Conservation (phyloP, 1,140 invertebrate species). For the Gonatopus flavifemur region DNA sequence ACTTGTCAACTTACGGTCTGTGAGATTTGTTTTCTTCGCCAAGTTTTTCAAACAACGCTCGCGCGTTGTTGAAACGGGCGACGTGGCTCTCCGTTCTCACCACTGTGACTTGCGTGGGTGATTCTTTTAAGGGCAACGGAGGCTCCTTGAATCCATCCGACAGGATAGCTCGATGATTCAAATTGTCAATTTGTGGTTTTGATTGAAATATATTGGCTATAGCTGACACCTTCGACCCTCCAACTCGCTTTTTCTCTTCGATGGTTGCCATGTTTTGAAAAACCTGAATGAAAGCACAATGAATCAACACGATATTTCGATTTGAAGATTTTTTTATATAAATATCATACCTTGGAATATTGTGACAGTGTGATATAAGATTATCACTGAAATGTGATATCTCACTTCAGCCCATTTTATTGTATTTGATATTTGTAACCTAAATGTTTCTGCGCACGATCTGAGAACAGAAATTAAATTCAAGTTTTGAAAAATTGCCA, state of each 20-base stretch:
- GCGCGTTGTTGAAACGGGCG: slow-evolving; percentile 87
- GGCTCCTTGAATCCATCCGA: slow-evolving; percentile 49
- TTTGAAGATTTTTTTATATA: background rate
- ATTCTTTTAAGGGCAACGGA: slow-evolving; percentile 49
- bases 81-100: slow-evolving; percentile 86
- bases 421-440: slow-evolving; percentile 15
- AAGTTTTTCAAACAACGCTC: slow-evolving; percentile 90
- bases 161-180: slow-evolving; percentile 49
- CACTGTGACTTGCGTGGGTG: slow-evolving; percentile 68
- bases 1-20: slow-evolving; percentile 51
- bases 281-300: background rate
- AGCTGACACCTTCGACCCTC: slow-evolving; percentile 84
- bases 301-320: background rate
- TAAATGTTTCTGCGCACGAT: no score
- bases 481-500: no score
- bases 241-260: slow-evolving; percentile 68
- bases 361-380: background rate
- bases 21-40: slow-evolving; percentile 72
- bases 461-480: slow-evolving; percentile 14
- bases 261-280: slow-evolving; percentile 59
- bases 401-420: no score
- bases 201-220: slow-evolving; percentile 88
- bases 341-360: background rate
- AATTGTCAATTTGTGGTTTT: slow-evolving; percentile 56
- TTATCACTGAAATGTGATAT: no score